A percentile compares a stretch with the other conserved stretches of the same genome.
Conservation (phyloP, 2,888 invertebrate genomes). For the Drosophila mimetica region DNA sequence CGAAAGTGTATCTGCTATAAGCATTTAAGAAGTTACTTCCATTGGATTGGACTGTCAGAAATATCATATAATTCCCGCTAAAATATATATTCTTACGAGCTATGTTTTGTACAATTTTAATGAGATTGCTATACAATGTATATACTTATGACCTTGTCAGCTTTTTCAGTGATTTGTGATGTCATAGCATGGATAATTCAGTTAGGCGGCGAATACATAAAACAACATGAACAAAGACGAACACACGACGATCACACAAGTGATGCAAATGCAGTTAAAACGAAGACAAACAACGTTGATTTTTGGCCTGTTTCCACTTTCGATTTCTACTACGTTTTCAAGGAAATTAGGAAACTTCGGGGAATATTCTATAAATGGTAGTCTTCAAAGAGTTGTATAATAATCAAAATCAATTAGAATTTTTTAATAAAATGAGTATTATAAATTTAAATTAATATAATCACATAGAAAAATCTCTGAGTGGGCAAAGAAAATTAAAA, state of each 20-base stretch:
- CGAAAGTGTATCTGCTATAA: too few relatives aligned
- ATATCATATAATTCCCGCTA: neutral
- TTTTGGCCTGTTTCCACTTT: neutral
- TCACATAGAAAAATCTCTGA: too few relatives aligned
- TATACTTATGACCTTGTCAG: neutral
- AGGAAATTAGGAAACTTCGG: neutral
- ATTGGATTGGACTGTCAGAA: neutral
- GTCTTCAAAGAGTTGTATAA: too few relatives aligned
- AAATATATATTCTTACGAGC: neutral
- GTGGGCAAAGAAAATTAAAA: too few relatives aligned
- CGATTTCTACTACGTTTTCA: neutral
- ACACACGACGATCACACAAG: constrained; percentile 13
- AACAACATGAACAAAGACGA: constrained; percentile 13
- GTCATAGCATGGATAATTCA: constrained; percentile 11
- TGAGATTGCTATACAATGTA: neutral
- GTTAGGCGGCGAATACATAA: constrained; percentile 14
- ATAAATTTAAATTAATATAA: too few relatives aligned
- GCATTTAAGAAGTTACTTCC: too few relatives aligned
- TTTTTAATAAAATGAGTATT: too few relatives aligned
- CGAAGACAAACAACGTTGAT: constrained; percentile 18
- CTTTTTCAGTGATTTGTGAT: constrained; percentile 6
- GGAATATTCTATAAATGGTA: too few relatives aligned
- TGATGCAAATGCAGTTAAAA: constrained; percentile 30
- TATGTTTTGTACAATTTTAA: neutral
- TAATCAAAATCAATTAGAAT: too few relatives aligned